A percentile compares a stretch with the other conserved stretches of the same genome.
phyloP scores from a whole-genome alignment of 2,113 vertebrate species.

The Melozone crissalis region DNA sequence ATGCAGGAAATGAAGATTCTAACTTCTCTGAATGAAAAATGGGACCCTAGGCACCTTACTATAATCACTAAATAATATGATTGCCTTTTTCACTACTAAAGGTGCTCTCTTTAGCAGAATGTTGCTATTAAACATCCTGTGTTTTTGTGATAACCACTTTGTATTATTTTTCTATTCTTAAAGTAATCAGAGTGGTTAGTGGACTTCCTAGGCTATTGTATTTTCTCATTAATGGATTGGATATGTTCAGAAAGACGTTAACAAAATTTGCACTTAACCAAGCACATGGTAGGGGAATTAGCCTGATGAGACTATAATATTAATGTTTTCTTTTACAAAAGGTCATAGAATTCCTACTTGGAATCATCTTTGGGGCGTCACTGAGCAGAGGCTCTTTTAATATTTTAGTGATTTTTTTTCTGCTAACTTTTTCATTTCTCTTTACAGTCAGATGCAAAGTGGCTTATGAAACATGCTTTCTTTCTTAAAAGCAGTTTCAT shows the following conservation, averaged over 20 bases:
- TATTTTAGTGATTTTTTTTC: not conserved
- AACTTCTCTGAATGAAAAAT: not conserved
- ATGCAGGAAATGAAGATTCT: not conserved
- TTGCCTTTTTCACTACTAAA: not conserved
- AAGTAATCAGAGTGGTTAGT: not conserved
- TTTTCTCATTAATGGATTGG: not conserved
- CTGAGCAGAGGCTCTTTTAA: not conserved
- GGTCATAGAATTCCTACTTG: not conserved
- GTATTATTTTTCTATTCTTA: not conserved
- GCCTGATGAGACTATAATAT: not conserved
- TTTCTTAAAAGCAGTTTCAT: slow-evolving; percentile 1
- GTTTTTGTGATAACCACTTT: not conserved
- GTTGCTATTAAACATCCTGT: not conserved
- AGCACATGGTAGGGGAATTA: not conserved
- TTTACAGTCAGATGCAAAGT: not conserved
- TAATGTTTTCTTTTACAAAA: not conserved
- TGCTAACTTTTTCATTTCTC: not conserved
- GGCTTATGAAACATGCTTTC: not conserved
- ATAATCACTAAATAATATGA: not conserved
- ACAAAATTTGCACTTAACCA: not conserved
- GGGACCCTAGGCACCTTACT: not conserved
- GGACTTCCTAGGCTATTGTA: not conserved
- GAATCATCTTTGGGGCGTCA: not conserved
- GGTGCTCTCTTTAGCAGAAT: not conserved
- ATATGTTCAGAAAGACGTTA: not conserved